Percentiles rank a stretch among this genome's conserved stretches.
phyloP scores from a whole-genome alignment of 2,888 invertebrate species.

The Poecilobothrus nobilitatus region DNA sequence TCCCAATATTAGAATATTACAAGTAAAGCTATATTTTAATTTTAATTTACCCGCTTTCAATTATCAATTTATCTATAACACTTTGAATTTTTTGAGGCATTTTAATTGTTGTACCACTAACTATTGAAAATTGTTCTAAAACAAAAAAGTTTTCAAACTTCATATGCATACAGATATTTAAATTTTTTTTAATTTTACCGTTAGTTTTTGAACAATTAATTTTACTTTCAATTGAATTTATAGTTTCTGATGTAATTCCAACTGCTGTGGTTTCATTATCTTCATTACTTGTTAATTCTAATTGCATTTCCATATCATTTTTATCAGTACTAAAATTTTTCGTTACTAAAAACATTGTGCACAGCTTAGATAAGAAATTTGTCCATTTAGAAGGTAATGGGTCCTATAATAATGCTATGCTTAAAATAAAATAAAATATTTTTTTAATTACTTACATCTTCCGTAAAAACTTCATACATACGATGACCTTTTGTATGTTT shows the following conservation, averaged over 20 bases:
- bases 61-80: slow-evolving; percentile 15
- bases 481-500: slow-evolving; percentile 37
- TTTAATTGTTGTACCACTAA: neutral
- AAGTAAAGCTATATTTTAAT: neutral
- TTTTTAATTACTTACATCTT: slow-evolving; percentile 22
- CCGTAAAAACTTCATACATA: slow-evolving; percentile 39
- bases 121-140: too few species aligned
- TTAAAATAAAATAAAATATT: neutral
- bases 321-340: slow-evolving; percentile 28
- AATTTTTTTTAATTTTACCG: neutral
- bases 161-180: too few species aligned
- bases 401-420: slow-evolving; percentile 27
- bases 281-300: slow-evolving; percentile 7
- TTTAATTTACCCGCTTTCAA: slow-evolving; percentile 15
- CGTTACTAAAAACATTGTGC: slow-evolving; percentile 28
- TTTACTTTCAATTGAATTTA: neutral
- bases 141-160: too few species aligned
- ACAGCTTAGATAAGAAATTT: slow-evolving; percentile 34
- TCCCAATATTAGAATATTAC: neutral
- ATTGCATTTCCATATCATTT: slow-evolving; percentile 33
- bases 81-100: slow-evolving; percentile 14
- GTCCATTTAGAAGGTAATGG: slow-evolving; percentile 32
- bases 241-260: neutral
- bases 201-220: neutral
- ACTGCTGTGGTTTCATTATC: neutral